Evolutionary conservation across 2,113 vertebrate genomes (phyloP), one percentile per base, ranked within the genome.

Genomic region (Madoqua kirkii): DNA sequence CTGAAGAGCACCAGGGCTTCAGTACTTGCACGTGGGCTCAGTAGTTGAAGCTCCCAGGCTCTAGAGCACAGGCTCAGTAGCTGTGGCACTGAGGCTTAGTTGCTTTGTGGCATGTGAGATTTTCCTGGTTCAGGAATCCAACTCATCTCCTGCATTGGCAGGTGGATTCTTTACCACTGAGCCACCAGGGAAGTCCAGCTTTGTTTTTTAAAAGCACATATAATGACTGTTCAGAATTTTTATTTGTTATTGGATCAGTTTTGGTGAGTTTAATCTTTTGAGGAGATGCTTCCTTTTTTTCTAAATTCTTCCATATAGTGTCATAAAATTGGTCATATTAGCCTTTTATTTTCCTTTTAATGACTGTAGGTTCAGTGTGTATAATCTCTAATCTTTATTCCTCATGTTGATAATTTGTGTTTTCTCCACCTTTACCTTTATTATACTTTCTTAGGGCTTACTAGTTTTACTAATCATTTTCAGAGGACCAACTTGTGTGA

Each of bases 261-360:
- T 92, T 92, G 57, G 4, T 85, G 54, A 71, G 17, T 45, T 79
- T 4, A 62, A 40, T 54, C 71, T 92, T 93, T 87, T 13, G 85
- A 79, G 27, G 43, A 59, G 33, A 71, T 78, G 7, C 92, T 89
- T 85, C 9, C 29, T 71, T 94, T 86, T 92, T 74, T 89, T 43
- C 6, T 78, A 81, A 36, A 12, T 85, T 86, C 16, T 84, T 40
- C 14, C 25, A 36, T 59, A 57, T n/a, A 25, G 13, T 79, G 7
- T 45, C 29, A 59, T 57, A 71, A 31, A 60, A 15, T 48, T 89
- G 85, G 7, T 62, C 27, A 92, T 86, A 27, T 40, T 62, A n/a
- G 36, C 9, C 6, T 11, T 13, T 87, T 52, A 57, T 71, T 92
- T 94, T 87, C 43, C 5, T 85, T 25, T 79, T 85, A 60, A 83